phyloP scores from a whole-genome alignment of 2,113 vertebrate species.

The Paracanthobrama guichenoti region DNA sequence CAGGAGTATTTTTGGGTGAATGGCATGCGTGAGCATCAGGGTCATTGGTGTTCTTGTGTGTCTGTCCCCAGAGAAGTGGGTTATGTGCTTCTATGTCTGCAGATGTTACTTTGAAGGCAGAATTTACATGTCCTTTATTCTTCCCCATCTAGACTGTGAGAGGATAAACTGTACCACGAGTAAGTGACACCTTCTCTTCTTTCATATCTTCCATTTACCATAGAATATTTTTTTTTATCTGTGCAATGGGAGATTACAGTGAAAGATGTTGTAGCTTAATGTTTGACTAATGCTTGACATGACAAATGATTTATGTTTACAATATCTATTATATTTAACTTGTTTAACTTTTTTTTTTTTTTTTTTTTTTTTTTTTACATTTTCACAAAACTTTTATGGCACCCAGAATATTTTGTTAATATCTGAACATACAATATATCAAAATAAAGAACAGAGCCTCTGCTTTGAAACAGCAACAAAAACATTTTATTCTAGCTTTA shows the following conservation, averaged over 20 bases:
- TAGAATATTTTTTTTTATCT: not conserved
- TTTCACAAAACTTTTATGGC: too few species aligned
- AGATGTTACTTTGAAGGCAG: constrained; percentile 99
- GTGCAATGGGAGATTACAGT: not conserved
- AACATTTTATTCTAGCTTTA: too few species aligned
- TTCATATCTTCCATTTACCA: constrained; percentile 64
- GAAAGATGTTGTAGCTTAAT: too few species aligned
- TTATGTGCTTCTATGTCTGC: constrained; percentile 98
- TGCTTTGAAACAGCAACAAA: too few species aligned
- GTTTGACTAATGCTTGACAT: too few species aligned
- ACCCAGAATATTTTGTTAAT: too few species aligned
- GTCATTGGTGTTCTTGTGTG: constrained; percentile 90
- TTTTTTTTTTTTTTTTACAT: too few species aligned
- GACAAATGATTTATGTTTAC: not conserved
- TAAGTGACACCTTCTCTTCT: constrained; percentile 98
- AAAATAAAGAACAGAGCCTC: too few species aligned
- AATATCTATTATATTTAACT: too few species aligned
- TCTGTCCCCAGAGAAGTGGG: constrained; percentile 98
- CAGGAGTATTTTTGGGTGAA: not conserved
- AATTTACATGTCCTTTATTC: constrained; percentile 99
- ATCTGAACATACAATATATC: too few species aligned
- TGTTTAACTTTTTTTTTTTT: too few species aligned
- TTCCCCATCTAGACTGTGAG: constrained; percentile 99
- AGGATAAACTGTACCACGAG: constrained; percentile 99
- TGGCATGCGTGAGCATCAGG: constrained; percentile 72